Percentiles rank a stretch among this genome's conserved stretches.
These are phyloP conservation scores for Micronycteris hirsuta DNA, from an alignment of 2,113 vertebrate genomes.

Conservation along the genomic window DNA sequence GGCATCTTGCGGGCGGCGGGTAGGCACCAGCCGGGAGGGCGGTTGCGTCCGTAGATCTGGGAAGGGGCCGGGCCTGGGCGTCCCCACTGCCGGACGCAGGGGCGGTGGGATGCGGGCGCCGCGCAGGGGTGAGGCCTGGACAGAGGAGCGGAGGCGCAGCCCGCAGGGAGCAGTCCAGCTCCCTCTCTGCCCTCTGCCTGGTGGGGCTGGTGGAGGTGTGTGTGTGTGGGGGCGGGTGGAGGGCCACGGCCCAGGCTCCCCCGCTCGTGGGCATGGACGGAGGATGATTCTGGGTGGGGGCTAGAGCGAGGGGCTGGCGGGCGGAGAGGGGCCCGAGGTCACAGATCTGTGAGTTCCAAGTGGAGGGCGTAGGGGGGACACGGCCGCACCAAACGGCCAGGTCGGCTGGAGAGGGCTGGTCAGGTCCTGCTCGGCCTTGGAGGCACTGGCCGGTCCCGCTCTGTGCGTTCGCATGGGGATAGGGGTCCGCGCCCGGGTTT, in stretches of 20 bases:
- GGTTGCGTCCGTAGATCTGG: neutral
- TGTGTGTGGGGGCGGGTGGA: neutral
- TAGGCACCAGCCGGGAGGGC: neutral
- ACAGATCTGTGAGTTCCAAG: neutral
- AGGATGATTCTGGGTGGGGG: neutral
- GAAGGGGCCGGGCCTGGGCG: neutral
- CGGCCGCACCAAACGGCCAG: neutral
- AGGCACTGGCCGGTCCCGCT: neutral
- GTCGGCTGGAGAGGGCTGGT: neutral
- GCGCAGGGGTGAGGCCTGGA: constrained; percentile 7
- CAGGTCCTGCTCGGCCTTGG: neutral
- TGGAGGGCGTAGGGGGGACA: neutral
- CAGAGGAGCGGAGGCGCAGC: neutral
- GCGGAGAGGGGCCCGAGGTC: neutral
- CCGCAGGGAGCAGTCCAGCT: neutral
- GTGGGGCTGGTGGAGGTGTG: neutral
- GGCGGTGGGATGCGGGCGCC: neutral
- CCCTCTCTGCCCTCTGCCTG: neutral
- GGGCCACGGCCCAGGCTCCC: neutral
- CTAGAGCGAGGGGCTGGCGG: neutral
- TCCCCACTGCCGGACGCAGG: neutral
- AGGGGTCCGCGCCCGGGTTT: neutral
- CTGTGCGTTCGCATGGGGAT: neutral
- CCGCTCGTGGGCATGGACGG: neutral
- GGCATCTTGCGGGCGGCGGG: constrained; percentile 40